Evolutionary conservation across 2,888 invertebrate species (phyloP).

Genomic region (Bellardia bayeri): DNA sequence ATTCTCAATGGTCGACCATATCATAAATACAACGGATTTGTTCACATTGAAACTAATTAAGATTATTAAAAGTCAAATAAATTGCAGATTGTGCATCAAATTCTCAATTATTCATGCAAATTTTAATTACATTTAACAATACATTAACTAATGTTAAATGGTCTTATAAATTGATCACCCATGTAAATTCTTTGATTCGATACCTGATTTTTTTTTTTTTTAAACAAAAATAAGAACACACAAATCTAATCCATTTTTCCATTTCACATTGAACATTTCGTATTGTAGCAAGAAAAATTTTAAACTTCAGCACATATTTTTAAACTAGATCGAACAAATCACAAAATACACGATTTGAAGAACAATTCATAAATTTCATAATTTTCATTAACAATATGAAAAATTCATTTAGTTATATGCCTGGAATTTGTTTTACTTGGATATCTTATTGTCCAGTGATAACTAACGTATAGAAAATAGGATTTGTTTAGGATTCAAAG

Average conservation of each 20-base stretch:
- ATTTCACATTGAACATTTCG: neutral
- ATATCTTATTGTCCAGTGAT: constrained; percentile 15
- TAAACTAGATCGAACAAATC: no score
- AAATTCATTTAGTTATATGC: neutral
- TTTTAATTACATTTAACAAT: no score
- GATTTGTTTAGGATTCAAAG: neutral
- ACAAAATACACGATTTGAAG: no score
- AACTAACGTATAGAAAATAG: neutral
- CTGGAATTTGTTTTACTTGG: neutral
- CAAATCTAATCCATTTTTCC: neutral
- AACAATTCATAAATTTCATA: neutral
- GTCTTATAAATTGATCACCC: no score
- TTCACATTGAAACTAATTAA: no score
- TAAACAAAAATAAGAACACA: neutral
- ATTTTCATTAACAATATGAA: neutral
- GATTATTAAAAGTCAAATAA: no score
- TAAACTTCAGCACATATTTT: no score
- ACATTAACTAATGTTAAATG: no score
- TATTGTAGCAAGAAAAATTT: neutral
- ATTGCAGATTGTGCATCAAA: no score
- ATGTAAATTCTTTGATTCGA: neutral
- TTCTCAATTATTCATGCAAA: no score
- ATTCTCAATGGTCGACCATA: no score
- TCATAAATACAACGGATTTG: no score
- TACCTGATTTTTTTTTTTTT: neutral